phyloP scores from a whole-genome alignment of 2,888 invertebrate species.

The Tachystola acroxantha region DNA sequence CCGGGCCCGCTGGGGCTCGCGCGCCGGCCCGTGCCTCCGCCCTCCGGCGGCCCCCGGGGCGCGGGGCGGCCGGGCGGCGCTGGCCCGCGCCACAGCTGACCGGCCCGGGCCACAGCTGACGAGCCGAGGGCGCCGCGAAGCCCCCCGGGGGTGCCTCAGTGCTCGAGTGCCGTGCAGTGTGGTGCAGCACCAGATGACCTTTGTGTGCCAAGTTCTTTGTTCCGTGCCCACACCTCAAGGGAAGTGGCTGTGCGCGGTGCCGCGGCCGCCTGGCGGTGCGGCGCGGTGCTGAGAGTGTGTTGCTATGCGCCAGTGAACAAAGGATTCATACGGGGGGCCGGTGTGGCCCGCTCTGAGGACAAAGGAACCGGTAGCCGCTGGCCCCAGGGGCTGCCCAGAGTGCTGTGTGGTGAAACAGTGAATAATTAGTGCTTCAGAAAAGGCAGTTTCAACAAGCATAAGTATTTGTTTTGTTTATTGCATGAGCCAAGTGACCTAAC shows the following conservation, averaged over 20 bases:
- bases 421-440: constrained; percentile 1
- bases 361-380: constrained; percentile 5
- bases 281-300: constrained; percentile 45
- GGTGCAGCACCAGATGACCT: too few relatives aligned
- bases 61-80: constrained; percentile 11
- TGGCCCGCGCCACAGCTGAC: constrained; percentile 11
- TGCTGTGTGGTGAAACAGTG: background rate
- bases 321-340: constrained; percentile 18
- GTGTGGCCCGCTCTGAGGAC: background rate
- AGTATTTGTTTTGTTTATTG: constrained; percentile 1
- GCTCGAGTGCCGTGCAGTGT: constrained; percentile 12
- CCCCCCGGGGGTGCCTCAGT: background rate
- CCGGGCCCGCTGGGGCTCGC: constrained; percentile 20
- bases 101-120: background rate
- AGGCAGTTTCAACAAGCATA: background rate
- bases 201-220: too few relatives aligned
- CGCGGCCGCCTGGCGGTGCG: constrained; percentile 18
- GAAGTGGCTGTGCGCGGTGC: constrained; percentile 5
- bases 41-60: constrained; percentile 10
- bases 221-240: constrained; percentile 19
- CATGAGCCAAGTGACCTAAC: background rate
- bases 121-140: too few relatives aligned
- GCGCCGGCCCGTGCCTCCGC: constrained; percentile 16
- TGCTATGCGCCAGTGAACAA: constrained; percentile 31
- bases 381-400: background rate